Base-by-base conservation (phyloP, 2,797 vertebrate genomes). In the Oreochromis grahami region DNA sequence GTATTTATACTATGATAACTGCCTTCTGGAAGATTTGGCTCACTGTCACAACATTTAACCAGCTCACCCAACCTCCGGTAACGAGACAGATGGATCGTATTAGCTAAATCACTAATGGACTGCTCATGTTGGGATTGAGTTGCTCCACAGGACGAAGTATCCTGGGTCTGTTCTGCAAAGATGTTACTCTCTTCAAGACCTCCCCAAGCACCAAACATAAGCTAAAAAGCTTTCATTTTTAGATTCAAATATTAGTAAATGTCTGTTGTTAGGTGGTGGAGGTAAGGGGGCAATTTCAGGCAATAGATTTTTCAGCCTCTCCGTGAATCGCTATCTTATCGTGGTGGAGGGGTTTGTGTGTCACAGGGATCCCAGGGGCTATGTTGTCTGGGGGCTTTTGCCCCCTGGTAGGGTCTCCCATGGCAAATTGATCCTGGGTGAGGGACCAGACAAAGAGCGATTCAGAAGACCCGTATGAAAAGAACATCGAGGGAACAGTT, bases 121-220 rank as follows among this genome's bases (percentile, higher is more conserved):
- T 85, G 85, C 76, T 89, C 89, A 7, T 93, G 92, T 92, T 88
- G 84, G 91, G 86, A 91, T 84, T n/a, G 7, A 29, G 43, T 6
- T 52, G 45, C 45, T 74, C 77, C 72, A 13, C 43, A 79, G 55
- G 84, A n/a, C 65, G 65, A 79, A 78, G 48, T 26, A 32, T 77
- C 65, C 79, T n/a, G 45, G 70, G 70, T 50, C n/a, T 21, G 38
- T 14, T 43, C 24, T 12, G 65, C 45, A 36, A 78, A 82, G 51
- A 38, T 21, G 5, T 13, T 45, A 5, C 34, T 11, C 36, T 77
- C 48, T 8, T 14, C 14, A 6, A 82, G 53, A 78, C 17, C 6
- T 84, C 78, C 74, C 63, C 5, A 2, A 76, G 50, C 81, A 51
- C 13, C 74, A 26, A 56, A 65, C 81, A 58, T 32, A 50, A 21